Evolutionary conservation across 2,113 vertebrate species (phyloP).

Genomic region (Trogon surrucura): DNA sequence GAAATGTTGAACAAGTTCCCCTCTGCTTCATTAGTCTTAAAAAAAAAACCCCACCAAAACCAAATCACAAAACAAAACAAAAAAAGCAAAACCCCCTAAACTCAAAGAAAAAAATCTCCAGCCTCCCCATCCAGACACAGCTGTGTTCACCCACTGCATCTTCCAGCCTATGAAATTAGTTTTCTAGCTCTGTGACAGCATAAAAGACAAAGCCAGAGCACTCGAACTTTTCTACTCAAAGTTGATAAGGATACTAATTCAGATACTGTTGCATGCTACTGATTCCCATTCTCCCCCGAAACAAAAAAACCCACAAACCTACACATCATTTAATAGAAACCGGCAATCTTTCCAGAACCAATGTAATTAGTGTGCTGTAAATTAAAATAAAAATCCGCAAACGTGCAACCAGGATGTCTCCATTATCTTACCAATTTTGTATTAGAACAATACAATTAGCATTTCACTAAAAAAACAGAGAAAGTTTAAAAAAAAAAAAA

Average conservation of each 20-base stretch:
- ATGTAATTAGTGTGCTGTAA: not conserved
- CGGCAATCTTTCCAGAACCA: not conserved
- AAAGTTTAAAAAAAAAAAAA: not conserved
- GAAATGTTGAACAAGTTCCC: not conserved
- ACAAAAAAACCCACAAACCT: not conserved
- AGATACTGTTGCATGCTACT: not conserved
- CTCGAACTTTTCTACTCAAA: not conserved
- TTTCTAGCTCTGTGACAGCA: not conserved
- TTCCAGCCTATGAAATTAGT: not conserved
- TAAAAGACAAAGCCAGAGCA: not conserved
- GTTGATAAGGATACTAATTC: not conserved
- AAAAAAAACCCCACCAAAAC: too few relatives aligned
- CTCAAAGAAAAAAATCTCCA: not conserved
- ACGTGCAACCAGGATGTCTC: not conserved
- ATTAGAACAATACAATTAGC: not conserved
- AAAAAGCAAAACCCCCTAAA: not conserved
- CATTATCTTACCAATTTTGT: not conserved
- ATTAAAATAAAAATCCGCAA: not conserved
- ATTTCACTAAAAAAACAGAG: not conserved
- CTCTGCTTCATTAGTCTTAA: not conserved
- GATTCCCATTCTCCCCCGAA: not conserved
- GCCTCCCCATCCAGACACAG: rapidly evolving
- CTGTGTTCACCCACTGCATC: not conserved
- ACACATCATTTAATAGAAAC: not conserved
- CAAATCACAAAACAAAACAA: not conserved